A percentile compares a stretch with the other conserved stretches of the same genome.
Conservation (phyloP, 2,113 vertebrate species). For the Calidris pugnax region DNA sequence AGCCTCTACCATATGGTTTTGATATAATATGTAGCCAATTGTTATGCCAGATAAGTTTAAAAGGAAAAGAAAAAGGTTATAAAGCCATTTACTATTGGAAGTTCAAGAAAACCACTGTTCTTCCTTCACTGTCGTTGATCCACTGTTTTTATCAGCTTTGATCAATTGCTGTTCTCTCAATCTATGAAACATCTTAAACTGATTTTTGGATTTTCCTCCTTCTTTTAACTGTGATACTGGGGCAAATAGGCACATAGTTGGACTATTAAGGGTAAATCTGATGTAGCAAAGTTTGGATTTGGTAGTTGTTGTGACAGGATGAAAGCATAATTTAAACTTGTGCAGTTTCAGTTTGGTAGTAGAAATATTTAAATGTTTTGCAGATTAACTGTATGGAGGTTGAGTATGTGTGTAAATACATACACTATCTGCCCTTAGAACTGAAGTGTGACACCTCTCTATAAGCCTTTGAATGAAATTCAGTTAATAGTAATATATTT, state of each 20-base stretch:
- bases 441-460: not conserved
- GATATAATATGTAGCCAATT: constrained; percentile 57
- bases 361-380: not conserved
- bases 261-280: not conserved
- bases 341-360: not conserved
- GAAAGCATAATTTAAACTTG: not conserved
- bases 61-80: constrained; percentile 35
- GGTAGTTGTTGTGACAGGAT: not conserved
- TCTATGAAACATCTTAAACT: constrained; percentile 3
- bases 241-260: not conserved
- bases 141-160: not conserved
- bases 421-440: not conserved
- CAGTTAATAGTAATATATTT: not conserved
- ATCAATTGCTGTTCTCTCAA: constrained; percentile 21
- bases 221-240: not conserved
- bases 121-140: constrained; percentile 4
- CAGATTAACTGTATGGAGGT: rapidly evolving
- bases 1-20: constrained; percentile 53
- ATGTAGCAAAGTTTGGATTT: not conserved
- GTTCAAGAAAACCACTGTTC: not conserved
- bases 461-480: not conserved
- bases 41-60: constrained; percentile 17
- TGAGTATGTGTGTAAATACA: not conserved
- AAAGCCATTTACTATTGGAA: constrained; percentile 32
- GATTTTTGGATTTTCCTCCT: constrained; percentile 23